phyloP scores from a whole-genome alignment of 2,888 invertebrate genomes.

The Nomada fucata region DNA sequence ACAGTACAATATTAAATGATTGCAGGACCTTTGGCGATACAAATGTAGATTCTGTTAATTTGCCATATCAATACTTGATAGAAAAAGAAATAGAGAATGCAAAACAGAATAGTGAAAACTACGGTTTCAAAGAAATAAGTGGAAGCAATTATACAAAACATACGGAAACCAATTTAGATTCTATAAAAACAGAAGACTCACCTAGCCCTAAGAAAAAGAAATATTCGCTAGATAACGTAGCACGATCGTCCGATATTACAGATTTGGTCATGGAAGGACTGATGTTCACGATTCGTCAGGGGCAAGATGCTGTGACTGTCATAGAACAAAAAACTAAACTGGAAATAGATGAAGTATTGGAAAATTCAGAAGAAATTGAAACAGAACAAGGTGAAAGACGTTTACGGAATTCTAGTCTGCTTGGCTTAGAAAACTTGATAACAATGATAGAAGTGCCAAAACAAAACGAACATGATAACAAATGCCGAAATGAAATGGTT shows the following conservation, averaged over 20 bases:
- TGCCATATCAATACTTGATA: slow-evolving; percentile 80
- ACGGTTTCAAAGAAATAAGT: slow-evolving; percentile 4
- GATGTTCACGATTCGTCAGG: slow-evolving; percentile 82
- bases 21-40: slow-evolving; percentile 36
- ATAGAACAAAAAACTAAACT: slow-evolving; percentile 81
- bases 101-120: slow-evolving; percentile 13
- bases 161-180: not conserved
- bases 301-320: slow-evolving; percentile 78
- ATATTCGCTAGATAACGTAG: slow-evolving; percentile 30
- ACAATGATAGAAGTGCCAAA: slow-evolving; percentile 79
- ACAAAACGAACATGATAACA: slow-evolving; percentile 1
- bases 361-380: slow-evolving; percentile 81
- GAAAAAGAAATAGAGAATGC: slow-evolving; percentile 77
- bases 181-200: slow-evolving; percentile 28
- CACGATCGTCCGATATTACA: slow-evolving; percentile 81
- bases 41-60: slow-evolving; percentile 68
- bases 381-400: slow-evolving; percentile 80
- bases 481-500: slow-evolving; percentile 5
- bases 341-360: slow-evolving; percentile 81
- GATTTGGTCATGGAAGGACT: slow-evolving; percentile 82
- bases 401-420: slow-evolving; percentile 80
- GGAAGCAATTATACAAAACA: not conserved
- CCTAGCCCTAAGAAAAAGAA: slow-evolving; percentile 31
- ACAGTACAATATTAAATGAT: not conserved
- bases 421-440: slow-evolving; percentile 80